Evolutionary conservation across 2,888 invertebrate species (phyloP), one percentile per base, ranked within the genome.

Genomic region (Eulithis testata): DNA sequence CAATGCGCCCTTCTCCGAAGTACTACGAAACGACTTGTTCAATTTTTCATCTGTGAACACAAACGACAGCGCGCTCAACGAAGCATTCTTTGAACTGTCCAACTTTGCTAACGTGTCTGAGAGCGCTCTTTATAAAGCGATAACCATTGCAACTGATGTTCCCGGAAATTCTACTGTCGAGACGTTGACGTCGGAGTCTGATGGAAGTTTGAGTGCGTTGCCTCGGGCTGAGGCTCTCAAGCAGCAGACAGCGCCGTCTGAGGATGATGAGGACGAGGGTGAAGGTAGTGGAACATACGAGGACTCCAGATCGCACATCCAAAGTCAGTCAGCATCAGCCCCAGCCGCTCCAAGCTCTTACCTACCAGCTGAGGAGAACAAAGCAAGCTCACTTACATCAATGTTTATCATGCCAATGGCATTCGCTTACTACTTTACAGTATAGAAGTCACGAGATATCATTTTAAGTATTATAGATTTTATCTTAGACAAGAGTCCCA

Each of bases 181-280:
- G 31, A 77, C 76, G 47, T 65, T 73, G 43, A 69, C 71, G 12
- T 66, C 76, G 37, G 66, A 73, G 1, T 56, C 71, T 44, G 65
- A 65, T n/a, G 65, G 53, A 14, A 65, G 74, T 47, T 69, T 72
- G 52, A 72, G 75, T 62, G 65, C 71, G 3, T 65, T 73, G 54
- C 91, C 90, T 5, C 82, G 78, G 40, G 89, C 88, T 7, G 88
- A 90, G 66, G 83, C 90, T 40, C 76, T 91, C 55, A 90, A 90
- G 65, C 87, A 89, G 58, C 87, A 87, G 12, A 88, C 90, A 0
- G 84, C 81, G 12, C 89, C 91, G 0, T 89, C 91, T 11, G 91
- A 91, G 65, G 92, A 92, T 66, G 91, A 92, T 44, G 92, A 92
- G 70, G 92, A 91, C 40, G 91, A 90, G 49, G 76, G 83, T 1